Conservation (phyloP, 2,888 invertebrate species). For the Tanaodytes sp. region DNA sequence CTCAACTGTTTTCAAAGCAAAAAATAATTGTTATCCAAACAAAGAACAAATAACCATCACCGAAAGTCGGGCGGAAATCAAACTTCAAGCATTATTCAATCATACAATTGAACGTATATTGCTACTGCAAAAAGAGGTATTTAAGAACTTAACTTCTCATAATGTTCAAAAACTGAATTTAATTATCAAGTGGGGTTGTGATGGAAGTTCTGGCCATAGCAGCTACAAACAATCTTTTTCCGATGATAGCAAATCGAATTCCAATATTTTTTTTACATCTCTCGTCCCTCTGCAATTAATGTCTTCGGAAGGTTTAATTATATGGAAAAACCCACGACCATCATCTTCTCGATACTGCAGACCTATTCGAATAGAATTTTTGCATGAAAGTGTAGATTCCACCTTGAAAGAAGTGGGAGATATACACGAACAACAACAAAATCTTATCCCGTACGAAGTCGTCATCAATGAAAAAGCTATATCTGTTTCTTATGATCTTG, state of each 20-base stretch:
- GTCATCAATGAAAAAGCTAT: not conserved
- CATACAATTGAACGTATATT: too few species aligned
- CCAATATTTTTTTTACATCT: too few species aligned
- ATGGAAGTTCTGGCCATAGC: too few species aligned
- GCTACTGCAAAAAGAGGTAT: too few species aligned
- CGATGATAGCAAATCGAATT: not conserved
- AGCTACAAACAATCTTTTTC: not conserved
- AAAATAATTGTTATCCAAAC: slow-evolving; percentile 34
- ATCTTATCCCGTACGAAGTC: not conserved
- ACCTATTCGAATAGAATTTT: not conserved
- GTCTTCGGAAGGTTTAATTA: not conserved
- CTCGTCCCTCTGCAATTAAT: too few species aligned
- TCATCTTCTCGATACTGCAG: not conserved
- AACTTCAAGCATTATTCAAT: too few species aligned
- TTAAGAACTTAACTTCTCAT: too few species aligned
- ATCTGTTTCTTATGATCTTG: not conserved
- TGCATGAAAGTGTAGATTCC: not conserved
- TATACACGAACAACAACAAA: not conserved
- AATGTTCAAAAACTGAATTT: not conserved
- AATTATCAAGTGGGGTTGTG: slow-evolving; percentile 1
- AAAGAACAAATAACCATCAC: not conserved
- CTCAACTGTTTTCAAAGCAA: slow-evolving; percentile 19
- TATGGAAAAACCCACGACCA: too few species aligned
- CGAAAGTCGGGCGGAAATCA: too few species aligned
- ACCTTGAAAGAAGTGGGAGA: not conserved